phyloP scores from a whole-genome alignment of 2,888 invertebrate species.

The Drosophila lacicola region DNA sequence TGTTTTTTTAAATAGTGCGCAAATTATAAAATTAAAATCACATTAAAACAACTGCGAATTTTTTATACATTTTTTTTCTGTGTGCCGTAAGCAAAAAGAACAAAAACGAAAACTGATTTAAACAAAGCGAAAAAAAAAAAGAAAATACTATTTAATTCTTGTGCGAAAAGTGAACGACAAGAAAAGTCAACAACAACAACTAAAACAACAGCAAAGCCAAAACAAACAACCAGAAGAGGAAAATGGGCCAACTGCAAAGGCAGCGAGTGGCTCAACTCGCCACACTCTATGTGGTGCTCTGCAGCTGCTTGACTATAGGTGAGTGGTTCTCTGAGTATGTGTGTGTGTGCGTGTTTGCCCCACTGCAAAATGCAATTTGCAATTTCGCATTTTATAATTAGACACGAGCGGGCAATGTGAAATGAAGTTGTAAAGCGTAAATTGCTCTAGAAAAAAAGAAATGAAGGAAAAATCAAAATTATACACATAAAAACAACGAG shows the following conservation, averaged over 20 bases:
- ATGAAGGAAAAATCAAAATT: constrained; percentile 1
- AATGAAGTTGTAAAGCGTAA: constrained; percentile 45
- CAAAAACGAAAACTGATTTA: constrained; percentile 16
- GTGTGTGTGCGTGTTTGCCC: constrained; percentile 1
- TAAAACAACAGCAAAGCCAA: constrained; percentile 6
- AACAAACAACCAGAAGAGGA: constrained; percentile 22
- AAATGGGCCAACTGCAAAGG: constrained; percentile 69
- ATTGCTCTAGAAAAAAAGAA: constrained; percentile 26
- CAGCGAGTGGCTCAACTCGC: constrained; percentile 65
- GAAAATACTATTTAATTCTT: constrained; percentile 43
- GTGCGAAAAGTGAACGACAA: constrained; percentile 42
- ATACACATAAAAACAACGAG: neutral
- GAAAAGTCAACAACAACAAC: constrained; percentile 30
- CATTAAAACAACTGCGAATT: constrained; percentile 42
- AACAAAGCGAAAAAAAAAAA: constrained; percentile 6
- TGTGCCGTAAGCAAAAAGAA: constrained; percentile 31
- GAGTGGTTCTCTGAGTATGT: constrained; percentile 33
- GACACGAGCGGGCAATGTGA: constrained; percentile 39
- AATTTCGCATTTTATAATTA: constrained; percentile 48
- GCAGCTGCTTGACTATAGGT: constrained; percentile 72
- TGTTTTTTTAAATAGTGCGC: constrained; percentile 37
- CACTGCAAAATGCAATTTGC: constrained; percentile 15
- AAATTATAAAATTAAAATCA: constrained; percentile 46
- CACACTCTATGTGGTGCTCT: constrained; percentile 54
- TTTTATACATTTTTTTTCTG: constrained; percentile 58